Percentiles rank a stretch among this genome's conserved stretches.
Evolutionary conservation across 2,888 invertebrate genomes (phyloP).

Genomic region (Sphecodes monilicornis): DNA sequence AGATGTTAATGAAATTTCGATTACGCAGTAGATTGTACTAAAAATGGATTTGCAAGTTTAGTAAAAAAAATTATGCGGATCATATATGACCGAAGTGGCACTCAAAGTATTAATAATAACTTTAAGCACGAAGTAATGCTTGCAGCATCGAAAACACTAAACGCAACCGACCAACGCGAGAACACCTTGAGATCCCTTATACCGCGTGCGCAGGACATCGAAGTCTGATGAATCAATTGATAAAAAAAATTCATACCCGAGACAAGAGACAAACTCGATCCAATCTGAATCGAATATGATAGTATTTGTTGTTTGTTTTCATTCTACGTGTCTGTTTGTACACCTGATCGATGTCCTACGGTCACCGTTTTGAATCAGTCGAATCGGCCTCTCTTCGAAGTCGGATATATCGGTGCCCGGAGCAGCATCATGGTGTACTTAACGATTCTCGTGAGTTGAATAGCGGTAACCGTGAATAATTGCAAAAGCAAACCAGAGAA

Average conservation of each 20-base stretch:
- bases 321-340: constrained; percentile 18
- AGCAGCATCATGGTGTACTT: constrained; percentile 30
- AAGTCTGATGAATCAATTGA: not conserved
- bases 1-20: no score
- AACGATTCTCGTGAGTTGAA: constrained; percentile 37
- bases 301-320: constrained; percentile 30
- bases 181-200: not conserved
- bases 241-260: not conserved
- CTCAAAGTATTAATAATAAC: no score
- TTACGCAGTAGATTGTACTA: no score
- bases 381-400: not conserved
- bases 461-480: not conserved
- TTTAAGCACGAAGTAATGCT: not conserved
- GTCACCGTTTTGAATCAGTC: constrained; percentile 20
- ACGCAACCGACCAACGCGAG: not conserved
- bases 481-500: not conserved
- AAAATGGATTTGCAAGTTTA: no score
- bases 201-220: not conserved
- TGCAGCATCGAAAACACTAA: not conserved
- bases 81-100: no score
- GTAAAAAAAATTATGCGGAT: no score
- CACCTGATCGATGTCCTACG: constrained; percentile 6
- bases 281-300: constrained; percentile 4
- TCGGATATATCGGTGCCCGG: constrained; percentile 1
- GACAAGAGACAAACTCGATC: not conserved